Conservation (phyloP, 2,888 invertebrate genomes). For the Idaea straminata region DNA sequence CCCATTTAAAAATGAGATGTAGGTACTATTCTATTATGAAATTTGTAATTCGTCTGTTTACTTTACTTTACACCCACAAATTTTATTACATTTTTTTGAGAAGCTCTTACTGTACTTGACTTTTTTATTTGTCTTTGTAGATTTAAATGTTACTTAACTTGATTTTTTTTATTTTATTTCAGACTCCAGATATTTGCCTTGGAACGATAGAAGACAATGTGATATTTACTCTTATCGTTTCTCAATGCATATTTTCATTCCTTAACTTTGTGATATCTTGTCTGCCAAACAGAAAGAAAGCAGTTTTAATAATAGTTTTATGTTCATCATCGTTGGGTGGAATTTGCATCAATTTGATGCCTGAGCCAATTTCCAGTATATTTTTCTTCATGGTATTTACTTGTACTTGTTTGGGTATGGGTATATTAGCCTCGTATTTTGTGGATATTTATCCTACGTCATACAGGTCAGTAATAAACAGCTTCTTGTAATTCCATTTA, state of each 20-base stretch:
- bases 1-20: too few species aligned
- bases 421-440: conserved; percentile 68
- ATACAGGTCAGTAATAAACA: conserved; percentile 53
- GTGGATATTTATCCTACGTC: conserved; percentile 71
- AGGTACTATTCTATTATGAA: too few species aligned
- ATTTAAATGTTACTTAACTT: not conserved
- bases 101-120: not conserved
- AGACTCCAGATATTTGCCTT: conserved; percentile 65
- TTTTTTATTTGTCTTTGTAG: conserved; percentile 1
- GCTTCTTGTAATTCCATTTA: not conserved
- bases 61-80: too few species aligned
- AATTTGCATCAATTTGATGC: conserved; percentile 56
- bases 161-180: conserved; percentile 31
- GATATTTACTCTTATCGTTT: conserved; percentile 82
- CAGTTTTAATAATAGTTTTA: conserved; percentile 69
- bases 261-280: conserved; percentile 79
- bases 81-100: too few species aligned
- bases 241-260: conserved; percentile 81
- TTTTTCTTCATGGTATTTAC: conserved; percentile 65
- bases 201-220: conserved; percentile 79
- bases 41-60: too few species aligned
- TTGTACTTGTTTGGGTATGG: conserved; percentile 69
- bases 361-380: conserved; percentile 66
- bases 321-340: conserved; percentile 78
- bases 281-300: conserved; percentile 78